Evolutionary conservation across 2,888 invertebrate genomes (phyloP).

Genomic region (Neoaliturus tenellus): DNA sequence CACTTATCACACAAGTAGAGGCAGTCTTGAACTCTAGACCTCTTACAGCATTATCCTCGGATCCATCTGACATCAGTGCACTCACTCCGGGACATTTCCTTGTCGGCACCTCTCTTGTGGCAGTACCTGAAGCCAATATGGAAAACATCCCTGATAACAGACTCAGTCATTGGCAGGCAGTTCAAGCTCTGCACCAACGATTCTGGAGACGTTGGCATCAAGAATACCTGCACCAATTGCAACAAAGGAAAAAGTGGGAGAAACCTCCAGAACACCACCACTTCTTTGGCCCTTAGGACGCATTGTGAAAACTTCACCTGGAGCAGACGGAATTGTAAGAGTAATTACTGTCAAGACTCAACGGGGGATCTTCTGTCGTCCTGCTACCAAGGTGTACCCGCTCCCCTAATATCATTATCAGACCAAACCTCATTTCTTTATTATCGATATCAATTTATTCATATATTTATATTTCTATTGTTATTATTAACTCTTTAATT

Average conservation of each 20-base stretch:
- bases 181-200: slow-evolving; percentile 53
- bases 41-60: slow-evolving; percentile 5
- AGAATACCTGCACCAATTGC: slow-evolving; percentile 43
- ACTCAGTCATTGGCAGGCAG: slow-evolving; percentile 53
- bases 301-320: no score
- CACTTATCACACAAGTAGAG: slow-evolving; percentile 54
- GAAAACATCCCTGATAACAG: background rate
- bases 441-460: no score
- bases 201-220: slow-evolving; percentile 58
- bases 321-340: no score
- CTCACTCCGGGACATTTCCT: slow-evolving; percentile 61
- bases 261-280: background rate
- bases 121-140: slow-evolving; percentile 43
- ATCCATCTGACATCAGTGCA: slow-evolving; percentile 25
- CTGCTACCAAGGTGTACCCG: no score
- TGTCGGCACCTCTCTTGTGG: slow-evolving; percentile 48
- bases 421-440: no score
- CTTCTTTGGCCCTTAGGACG: no score
- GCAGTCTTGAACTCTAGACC: slow-evolving; percentile 50
- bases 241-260: slow-evolving; percentile 35
- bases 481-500: no score
- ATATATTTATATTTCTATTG: no score
- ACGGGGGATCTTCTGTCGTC: no score
- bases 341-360: no score
- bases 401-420: no score